Conservation (phyloP, 2,888 invertebrate species). For the Petrolisthes manimaculis region DNA sequence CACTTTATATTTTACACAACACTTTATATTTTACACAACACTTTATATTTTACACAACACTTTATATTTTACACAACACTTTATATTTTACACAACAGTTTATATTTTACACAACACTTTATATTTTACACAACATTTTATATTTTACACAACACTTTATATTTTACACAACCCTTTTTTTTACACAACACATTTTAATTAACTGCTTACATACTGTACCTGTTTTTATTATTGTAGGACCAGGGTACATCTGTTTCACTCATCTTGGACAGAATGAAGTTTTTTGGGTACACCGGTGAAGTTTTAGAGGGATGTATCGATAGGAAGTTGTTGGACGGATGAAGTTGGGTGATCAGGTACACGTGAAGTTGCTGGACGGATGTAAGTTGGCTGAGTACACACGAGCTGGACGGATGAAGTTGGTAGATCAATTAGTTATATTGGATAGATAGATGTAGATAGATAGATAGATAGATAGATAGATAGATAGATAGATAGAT, state of each 20-base stretch:
- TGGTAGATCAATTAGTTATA: background rate
- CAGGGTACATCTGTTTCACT: conserved; percentile 49
- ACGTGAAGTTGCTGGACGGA: background rate
- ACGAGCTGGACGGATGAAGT: background rate
- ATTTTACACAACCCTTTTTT: no score
- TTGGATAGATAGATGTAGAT: background rate
- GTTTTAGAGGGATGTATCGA: background rate
- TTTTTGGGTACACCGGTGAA: background rate
- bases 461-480: background rate
- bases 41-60: no score
- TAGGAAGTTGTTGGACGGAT: background rate
- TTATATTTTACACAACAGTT: no score
- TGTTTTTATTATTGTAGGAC: conserved; percentile 55
- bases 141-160: no score
- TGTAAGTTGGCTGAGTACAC: background rate
- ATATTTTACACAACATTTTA: no score
- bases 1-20: no score
- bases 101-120: no score
- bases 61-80: no score
- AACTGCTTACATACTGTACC: background rate
- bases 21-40: no score
- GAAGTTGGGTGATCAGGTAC: background rate
- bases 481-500: conserved; percentile 3
- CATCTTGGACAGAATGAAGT: conserved; percentile 22
- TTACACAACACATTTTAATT: no score